A percentile compares a stretch with the other conserved stretches of the same genome.
Conservation (phyloP, 2,113 vertebrate genomes). For the Poecile atricapillus region DNA sequence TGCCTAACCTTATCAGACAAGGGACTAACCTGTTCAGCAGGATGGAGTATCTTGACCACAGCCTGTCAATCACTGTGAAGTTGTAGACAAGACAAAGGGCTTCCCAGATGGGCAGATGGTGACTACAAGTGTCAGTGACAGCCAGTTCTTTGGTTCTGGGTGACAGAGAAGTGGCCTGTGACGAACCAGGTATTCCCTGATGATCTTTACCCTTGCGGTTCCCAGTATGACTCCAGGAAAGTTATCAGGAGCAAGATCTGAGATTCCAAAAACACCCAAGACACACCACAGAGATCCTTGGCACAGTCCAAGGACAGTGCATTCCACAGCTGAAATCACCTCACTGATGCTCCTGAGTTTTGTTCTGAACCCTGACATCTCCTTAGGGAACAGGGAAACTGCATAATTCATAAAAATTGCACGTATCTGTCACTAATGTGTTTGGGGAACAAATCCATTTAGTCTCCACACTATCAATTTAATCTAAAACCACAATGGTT, state of each 20-base stretch:
- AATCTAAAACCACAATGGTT: not conserved
- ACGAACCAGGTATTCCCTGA: not conserved
- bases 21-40: not conserved
- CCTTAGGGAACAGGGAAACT: not conserved
- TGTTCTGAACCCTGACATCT: not conserved
- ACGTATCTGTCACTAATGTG: not conserved
- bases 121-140: rapidly evolving
- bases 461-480: not conserved
- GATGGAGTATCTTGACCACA: not conserved
- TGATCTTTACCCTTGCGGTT: not conserved
- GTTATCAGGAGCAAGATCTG: not conserved
- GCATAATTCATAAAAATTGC: not conserved
- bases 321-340: not conserved
- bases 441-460: not conserved
- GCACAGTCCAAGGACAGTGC: rapidly evolving
- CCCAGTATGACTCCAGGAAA: not conserved
- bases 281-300: not conserved
- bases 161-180: not conserved
- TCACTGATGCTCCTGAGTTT: not conserved
- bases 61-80: not conserved
- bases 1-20: rapidly evolving
- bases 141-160: not conserved
- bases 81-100: not conserved
- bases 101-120: not conserved
- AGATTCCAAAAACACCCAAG: not conserved